Base-by-base conservation (phyloP, 2,888 invertebrate genomes). In the Portevinia maculata region DNA sequence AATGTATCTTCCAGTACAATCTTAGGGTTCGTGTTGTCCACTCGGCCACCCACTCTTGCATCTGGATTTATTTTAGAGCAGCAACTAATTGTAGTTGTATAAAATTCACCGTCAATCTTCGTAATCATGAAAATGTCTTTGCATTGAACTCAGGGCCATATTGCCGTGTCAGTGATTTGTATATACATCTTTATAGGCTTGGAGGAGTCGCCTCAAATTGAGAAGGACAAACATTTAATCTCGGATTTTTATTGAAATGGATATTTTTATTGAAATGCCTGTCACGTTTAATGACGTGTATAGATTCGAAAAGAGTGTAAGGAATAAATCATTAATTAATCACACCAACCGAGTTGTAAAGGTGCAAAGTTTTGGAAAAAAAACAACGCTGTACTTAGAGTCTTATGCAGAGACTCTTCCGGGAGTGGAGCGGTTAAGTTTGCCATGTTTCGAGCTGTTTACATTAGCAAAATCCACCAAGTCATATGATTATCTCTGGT, bases 31-130 rank as follows among this genome's bases (percentile, higher is more conserved):
- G 32, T 34, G 5, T 44, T n/a, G 4, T 4, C 13, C 8, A 9
- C 6, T 28, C 13, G 13, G n/a, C n/a, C n/a, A n/a, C n/a, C n/a
- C 44, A 19, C 9, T 9, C 15, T 19, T 3, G 8, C 19, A 8
- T 15, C 1, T 53, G 37, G 30, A 1, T n/a, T n/a, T 46, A 4
- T 13, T 65, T 55, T 21, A 21, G 46, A 0, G 7, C 19, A 8
- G 3, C 15, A 7, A 32, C 30, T 50, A 46, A 8, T 11, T 50
- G 39, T 59, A 59, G 50, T 34, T 15, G 30, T 53, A 65, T 74
- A 62, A 24, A 65, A 57, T 65, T 57, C 65, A 30, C 48, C 55
- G 13, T 39, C 15, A 55, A 30, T 28, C 21, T 46, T 65, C 48
- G 55, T 48, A 55, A 57, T 39, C 55, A n/a, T 21, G 48, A n/a